Evolutionary conservation across 1,140 invertebrate genomes (phyloP), one percentile per base, ranked within the genome.

Genomic region (Bombus confusus): DNA sequence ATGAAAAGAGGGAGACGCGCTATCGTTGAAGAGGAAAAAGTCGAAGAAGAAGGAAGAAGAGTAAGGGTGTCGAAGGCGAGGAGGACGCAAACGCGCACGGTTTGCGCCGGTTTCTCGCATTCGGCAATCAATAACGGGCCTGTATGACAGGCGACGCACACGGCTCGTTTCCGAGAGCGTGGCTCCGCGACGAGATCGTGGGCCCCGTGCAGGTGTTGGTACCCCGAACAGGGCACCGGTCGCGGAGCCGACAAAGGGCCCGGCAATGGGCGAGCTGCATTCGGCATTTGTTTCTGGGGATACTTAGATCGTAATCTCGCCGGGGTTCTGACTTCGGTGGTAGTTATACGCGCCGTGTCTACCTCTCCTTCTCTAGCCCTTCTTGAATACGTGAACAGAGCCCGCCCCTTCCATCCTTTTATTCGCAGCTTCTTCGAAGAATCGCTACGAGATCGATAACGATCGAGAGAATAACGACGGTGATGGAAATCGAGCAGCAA

Each of bases 271-370:
- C 90, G 92, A 93, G 91, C 91, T 93, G 93, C 92, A 93, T 94
- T 94, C 91, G 92, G 93, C 94, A 95, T 95, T 95, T 95, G 94
- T 95, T 95, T 93, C 92, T 91, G 88, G 89, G 87, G 92, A 94
- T 94, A 94, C 93, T 94, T 92, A 92, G 94, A 95, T 95, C 92
- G 93, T 92, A 94, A 95, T 95, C 94, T 95, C 85, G 80, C 89
- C 83, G 81, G 68, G 79, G 88, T 92, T 91, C 88, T 85, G 89
- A 88, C 89, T 91, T 91, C 87, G 87, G 86, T 91, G 78, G 86
- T 91, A 85, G 88, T 92, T 90, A 84, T 88, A 88, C 88, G 69
- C 84, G 37, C 64, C 64, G 71, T 64, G 28, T n/a, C n/a, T 43
- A 41, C 39, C 52, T 64, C 59, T 64, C 28, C n/a, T 28, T 39